Conservation (phyloP, 2,888 invertebrate species). For the Orthosia incerta region DNA sequence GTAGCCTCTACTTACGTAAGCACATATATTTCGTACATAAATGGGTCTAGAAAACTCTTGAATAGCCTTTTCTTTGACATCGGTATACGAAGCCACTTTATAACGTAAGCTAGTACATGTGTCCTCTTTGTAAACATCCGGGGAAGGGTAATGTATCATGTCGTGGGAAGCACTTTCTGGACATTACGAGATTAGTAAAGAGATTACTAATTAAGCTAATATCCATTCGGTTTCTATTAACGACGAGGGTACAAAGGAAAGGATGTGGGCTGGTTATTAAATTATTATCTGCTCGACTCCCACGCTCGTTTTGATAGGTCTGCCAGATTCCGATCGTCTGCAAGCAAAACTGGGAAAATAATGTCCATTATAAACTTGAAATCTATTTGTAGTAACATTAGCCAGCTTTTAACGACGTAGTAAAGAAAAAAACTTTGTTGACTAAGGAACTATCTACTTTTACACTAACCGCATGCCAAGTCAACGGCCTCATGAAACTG, state of each 20-base stretch:
- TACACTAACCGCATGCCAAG: conserved; percentile 62
- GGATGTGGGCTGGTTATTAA: conserved; percentile 45
- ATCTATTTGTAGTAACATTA: conserved; percentile 53
- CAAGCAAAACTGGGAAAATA: conserved; percentile 32
- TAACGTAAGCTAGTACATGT: conserved; percentile 50
- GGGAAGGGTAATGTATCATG: conserved; percentile 49
- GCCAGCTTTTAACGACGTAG: conserved; percentile 63
- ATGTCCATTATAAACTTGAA: conserved; percentile 47
- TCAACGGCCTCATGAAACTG: conserved; percentile 65
- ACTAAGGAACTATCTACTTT: conserved; percentile 56
- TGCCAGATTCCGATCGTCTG: neutral
- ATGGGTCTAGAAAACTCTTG: conserved; percentile 26
- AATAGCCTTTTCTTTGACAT: conserved; percentile 22
- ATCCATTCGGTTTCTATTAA: conserved; percentile 34
- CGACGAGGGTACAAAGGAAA: conserved; percentile 7
- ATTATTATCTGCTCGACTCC: conserved; percentile 21
- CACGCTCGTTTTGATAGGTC: conserved; percentile 18
- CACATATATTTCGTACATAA: conserved; percentile 23
- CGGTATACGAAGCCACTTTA: conserved; percentile 25
- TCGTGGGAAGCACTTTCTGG: conserved; percentile 63
- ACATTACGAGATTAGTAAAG: conserved; percentile 53
- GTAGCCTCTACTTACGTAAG: conserved; percentile 9
- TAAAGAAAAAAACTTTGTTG: conserved; percentile 60
- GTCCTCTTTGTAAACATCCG: conserved; percentile 63
- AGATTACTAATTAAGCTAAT: conserved; percentile 57